Conservation (phyloP, 2,888 invertebrate species). For the Pimpla rufipes region DNA sequence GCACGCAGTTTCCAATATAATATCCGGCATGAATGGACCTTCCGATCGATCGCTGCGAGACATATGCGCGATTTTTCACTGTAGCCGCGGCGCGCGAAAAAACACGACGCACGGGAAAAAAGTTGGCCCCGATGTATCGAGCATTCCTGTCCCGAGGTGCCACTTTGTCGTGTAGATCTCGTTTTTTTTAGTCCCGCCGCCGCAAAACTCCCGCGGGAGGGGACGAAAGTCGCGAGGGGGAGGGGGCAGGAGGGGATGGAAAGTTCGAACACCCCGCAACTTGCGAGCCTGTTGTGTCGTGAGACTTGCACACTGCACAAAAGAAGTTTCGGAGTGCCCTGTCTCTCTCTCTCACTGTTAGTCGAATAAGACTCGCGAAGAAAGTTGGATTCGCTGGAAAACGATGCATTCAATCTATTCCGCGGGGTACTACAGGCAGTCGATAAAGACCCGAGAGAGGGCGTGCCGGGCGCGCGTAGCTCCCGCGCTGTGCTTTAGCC, state of each 20-base stretch:
- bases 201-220: slow-evolving; percentile 5
- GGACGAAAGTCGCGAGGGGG: slow-evolving; percentile 18
- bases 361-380: slow-evolving; percentile 57
- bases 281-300: slow-evolving; percentile 36
- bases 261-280: slow-evolving; percentile 48
- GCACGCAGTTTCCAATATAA: not conserved
- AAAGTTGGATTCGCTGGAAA: slow-evolving; percentile 60
- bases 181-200: slow-evolving; percentile 23
- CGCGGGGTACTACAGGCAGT: not conserved
- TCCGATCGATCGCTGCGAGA: not conserved
- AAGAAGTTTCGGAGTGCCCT: slow-evolving; percentile 45
- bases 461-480: not conserved
- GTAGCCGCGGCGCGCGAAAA: not conserved
- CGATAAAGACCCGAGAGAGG: slow-evolving; percentile 35
- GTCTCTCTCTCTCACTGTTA: slow-evolving; percentile 19
- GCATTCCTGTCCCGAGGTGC: slow-evolving; percentile 33
- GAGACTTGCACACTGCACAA: slow-evolving; percentile 43
- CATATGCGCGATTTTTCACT: slow-evolving; percentile 24
- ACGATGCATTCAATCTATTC: slow-evolving; percentile 60
- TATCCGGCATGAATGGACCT: not conserved
- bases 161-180: slow-evolving; percentile 47
- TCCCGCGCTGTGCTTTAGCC: not conserved
- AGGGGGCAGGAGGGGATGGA: slow-evolving; percentile 11
- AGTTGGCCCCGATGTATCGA: slow-evolving; percentile 36
- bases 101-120: slow-evolving; percentile 23